These are phyloP conservation scores for Agrilus biguttatus DNA, from an alignment of 2,888 invertebrate species.

Conservation along the genomic window DNA sequence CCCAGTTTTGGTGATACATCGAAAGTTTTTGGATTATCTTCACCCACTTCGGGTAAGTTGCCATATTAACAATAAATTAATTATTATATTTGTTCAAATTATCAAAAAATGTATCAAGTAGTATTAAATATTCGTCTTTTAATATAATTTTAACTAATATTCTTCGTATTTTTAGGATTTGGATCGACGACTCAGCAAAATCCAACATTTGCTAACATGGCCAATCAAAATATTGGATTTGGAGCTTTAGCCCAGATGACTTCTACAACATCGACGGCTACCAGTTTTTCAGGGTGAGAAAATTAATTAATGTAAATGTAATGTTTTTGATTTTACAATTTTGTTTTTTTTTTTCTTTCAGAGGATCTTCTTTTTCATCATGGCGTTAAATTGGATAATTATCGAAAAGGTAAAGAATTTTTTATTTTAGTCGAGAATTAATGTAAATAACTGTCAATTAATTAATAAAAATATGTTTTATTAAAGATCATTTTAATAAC, in stretches of 20 bases:
- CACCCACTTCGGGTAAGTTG: slow-evolving; percentile 10
- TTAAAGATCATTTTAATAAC: too few relatives aligned
- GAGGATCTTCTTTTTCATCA: slow-evolving; percentile 28
- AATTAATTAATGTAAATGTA: neutral
- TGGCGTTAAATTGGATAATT: slow-evolving; percentile 22
- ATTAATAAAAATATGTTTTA: too few relatives aligned
- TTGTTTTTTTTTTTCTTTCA: slow-evolving; percentile 19
- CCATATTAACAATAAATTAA: neutral
- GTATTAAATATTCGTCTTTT: too few relatives aligned
- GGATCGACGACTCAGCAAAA: slow-evolving; percentile 31
- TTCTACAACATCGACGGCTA: slow-evolving; percentile 20
- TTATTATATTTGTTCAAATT: neutral
- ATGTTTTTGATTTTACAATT: slow-evolving; percentile 6
- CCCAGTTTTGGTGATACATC: slow-evolving; percentile 33
- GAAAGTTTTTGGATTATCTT: slow-evolving; percentile 27
- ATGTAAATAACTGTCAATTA: too few relatives aligned
- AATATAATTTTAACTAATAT: neutral
- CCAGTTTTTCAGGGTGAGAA: slow-evolving; percentile 26
- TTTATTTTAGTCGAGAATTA: too few relatives aligned
- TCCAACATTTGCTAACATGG: slow-evolving; percentile 46
- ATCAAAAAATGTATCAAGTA: too few relatives aligned
- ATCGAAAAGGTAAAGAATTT: neutral
- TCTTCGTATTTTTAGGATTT: slow-evolving; percentile 2
- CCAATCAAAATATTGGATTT: slow-evolving; percentile 47
- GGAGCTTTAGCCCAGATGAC: slow-evolving; percentile 47